Percentiles rank a stretch among this genome's conserved stretches.
Conservation (phyloP, 2,113 vertebrate species). For the Syrrhaptes paradoxus region DNA sequence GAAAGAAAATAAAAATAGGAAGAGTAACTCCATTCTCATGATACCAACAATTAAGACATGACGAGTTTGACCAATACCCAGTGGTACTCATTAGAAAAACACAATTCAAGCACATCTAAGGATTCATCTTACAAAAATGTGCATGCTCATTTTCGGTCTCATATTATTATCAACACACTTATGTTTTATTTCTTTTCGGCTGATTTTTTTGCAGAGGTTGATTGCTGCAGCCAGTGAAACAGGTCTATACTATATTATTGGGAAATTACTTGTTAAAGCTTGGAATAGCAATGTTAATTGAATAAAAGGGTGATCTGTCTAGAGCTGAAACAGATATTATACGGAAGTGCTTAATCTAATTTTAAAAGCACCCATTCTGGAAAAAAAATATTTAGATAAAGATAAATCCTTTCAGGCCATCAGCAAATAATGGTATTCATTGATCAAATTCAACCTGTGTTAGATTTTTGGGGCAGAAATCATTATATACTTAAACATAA, state of each 20-base stretch:
- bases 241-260: background rate
- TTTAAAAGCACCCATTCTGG: conserved; percentile 25
- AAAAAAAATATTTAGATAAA: conserved; percentile 46
- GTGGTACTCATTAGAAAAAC: conserved; percentile 43
- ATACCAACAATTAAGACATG: conserved; percentile 6
- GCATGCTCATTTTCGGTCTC: background rate
- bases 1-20: conserved; percentile 41
- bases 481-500: conserved; percentile 53
- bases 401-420: conserved; percentile 59
- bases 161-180: background rate
- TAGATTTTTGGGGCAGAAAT: conserved; percentile 34
- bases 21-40: conserved; percentile 1
- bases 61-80: conserved; percentile 8
- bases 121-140: background rate
- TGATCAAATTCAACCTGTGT: conserved; percentile 64
- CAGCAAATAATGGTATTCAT: conserved; percentile 59
- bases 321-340: conserved; percentile 22
- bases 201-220: background rate
- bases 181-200: background rate
- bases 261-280: conserved; percentile 8
- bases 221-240: background rate
- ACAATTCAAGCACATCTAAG: background rate
- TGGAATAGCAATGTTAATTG: conserved; percentile 22
- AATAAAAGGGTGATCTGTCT: conserved; percentile 58
- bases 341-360: conserved; percentile 47